A percentile compares a stretch with the other conserved stretches of the same genome.
Conservation (phyloP, 2,888 invertebrate genomes). For the Mylabris sibirica region DNA sequence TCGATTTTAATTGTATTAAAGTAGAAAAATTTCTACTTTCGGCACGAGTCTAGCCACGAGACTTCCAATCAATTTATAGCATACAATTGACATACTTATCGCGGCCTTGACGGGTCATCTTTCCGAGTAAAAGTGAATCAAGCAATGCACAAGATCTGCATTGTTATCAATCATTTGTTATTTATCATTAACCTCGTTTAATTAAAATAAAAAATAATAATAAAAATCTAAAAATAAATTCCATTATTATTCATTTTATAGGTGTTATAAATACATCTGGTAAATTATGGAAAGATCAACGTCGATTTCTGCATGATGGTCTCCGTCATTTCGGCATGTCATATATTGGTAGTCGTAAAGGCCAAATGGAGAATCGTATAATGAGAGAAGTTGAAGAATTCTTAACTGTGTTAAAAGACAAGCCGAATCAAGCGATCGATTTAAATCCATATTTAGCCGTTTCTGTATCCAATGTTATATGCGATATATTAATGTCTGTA, state of each 20-base stretch:
- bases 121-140: constrained; percentile 51
- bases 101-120: constrained; percentile 57
- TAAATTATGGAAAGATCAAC: constrained; percentile 88
- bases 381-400: constrained; percentile 83
- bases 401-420: constrained; percentile 69
- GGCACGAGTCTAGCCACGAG: constrained; percentile 17
- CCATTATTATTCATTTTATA: constrained; percentile 59
- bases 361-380: constrained; percentile 83
- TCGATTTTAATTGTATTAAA: background rate
- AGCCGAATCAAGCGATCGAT: constrained; percentile 75
- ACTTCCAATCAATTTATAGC: constrained; percentile 39
- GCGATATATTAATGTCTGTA: constrained; percentile 88
- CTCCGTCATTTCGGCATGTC: constrained; percentile 89
- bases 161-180: constrained; percentile 22
- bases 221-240: background rate
- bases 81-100: constrained; percentile 56
- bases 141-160: constrained; percentile 24
- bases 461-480: constrained; percentile 89
- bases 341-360: constrained; percentile 80
- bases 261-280: constrained; percentile 91
- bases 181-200: constrained; percentile 21
- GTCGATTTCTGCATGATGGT: constrained; percentile 86
- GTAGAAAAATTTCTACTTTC: constrained; percentile 20
- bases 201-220: background rate
- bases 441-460: constrained; percentile 79